A percentile compares a stretch with the other conserved stretches of the same genome.
Evolutionary conservation across 2,888 invertebrate species (phyloP).

Genomic region (Philhelius pedissequus): DNA sequence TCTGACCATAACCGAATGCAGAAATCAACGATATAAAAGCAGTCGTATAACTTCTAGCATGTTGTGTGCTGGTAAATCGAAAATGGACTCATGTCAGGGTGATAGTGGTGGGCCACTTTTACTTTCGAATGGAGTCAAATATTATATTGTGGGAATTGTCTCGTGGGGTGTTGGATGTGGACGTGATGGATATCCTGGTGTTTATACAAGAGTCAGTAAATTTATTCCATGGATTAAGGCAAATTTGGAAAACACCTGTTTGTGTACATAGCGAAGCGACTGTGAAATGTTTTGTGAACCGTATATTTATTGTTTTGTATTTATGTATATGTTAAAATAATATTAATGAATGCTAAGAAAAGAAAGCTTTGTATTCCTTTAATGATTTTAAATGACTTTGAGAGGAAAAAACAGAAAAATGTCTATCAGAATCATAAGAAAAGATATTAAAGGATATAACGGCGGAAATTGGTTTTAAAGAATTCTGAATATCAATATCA

Average conservation of each 20-base stretch:
- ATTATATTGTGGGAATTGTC: slow-evolving; percentile 90
- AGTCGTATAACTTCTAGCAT: slow-evolving; percentile 90
- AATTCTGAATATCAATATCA: no score
- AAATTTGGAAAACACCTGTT: slow-evolving; percentile 87
- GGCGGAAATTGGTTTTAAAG: no score
- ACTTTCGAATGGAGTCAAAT: slow-evolving; percentile 86
- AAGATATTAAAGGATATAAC: no score
- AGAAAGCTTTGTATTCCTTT: neutral
- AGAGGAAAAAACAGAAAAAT: neutral
- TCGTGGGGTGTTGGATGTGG: slow-evolving; percentile 88
- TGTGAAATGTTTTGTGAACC: neutral
- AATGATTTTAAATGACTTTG: no score
- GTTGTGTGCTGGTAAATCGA: slow-evolving; percentile 90
- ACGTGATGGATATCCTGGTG: slow-evolving; percentile 80
- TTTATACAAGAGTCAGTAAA: slow-evolving; percentile 80
- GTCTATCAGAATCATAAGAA: no score
- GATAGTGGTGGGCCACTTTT: slow-evolving; percentile 92
- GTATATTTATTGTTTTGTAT: slow-evolving; percentile 41
- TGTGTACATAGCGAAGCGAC: slow-evolving; percentile 81
- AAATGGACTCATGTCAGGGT: slow-evolving; percentile 92
- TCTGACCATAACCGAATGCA: slow-evolving; percentile 87
- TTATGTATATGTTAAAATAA: no score
- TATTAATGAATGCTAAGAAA: slow-evolving; percentile 31
- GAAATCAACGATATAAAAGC: slow-evolving; percentile 90
- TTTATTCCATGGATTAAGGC: slow-evolving; percentile 85